A percentile compares a stretch with the other conserved stretches of the same genome.
Evolutionary conservation across 2,113 vertebrate species (phyloP).

Genomic region (Ascaphus truei): DNA sequence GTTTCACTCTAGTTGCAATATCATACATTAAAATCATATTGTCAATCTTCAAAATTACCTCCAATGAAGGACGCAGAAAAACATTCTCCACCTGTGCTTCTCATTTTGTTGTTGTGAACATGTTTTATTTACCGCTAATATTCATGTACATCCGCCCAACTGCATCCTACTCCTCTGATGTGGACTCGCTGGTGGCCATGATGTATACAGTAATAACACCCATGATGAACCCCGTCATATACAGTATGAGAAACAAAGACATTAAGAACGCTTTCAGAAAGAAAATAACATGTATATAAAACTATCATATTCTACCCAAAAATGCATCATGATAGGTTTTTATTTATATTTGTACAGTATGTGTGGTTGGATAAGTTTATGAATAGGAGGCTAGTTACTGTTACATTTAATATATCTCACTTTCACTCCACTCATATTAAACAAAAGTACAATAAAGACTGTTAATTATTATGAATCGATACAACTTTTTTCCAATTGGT

Average conservation of each 20-base stretch:
- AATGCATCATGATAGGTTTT: too few relatives aligned
- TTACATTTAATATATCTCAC: too few relatives aligned
- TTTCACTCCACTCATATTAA: too few relatives aligned
- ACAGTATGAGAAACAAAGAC: constrained; percentile 46
- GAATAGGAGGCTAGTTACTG: too few relatives aligned
- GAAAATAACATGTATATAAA: too few relatives aligned
- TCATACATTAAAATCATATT: constrained; percentile 2
- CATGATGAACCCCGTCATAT: constrained; percentile 51
- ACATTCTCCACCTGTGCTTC: constrained; percentile 47
- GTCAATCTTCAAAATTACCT: constrained; percentile 3
- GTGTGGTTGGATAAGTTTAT: too few relatives aligned
- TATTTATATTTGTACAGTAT: too few relatives aligned
- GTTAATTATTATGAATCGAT: too few relatives aligned
- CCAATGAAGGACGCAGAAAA: not conserved
- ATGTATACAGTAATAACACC: constrained; percentile 47
- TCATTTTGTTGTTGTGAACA: constrained; percentile 43
- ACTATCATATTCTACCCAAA: too few relatives aligned
- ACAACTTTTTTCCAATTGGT: too few relatives aligned
- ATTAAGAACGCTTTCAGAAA: constrained; percentile 35
- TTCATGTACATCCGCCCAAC: constrained; percentile 46
- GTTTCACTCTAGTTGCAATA: too few relatives aligned
- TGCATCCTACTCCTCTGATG: constrained; percentile 26
- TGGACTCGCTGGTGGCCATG: constrained; percentile 44
- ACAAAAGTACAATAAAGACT: too few relatives aligned
- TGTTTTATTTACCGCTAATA: constrained; percentile 46